Base-by-base conservation (phyloP, 2,888 invertebrate species). In the Julus scandinavius region DNA sequence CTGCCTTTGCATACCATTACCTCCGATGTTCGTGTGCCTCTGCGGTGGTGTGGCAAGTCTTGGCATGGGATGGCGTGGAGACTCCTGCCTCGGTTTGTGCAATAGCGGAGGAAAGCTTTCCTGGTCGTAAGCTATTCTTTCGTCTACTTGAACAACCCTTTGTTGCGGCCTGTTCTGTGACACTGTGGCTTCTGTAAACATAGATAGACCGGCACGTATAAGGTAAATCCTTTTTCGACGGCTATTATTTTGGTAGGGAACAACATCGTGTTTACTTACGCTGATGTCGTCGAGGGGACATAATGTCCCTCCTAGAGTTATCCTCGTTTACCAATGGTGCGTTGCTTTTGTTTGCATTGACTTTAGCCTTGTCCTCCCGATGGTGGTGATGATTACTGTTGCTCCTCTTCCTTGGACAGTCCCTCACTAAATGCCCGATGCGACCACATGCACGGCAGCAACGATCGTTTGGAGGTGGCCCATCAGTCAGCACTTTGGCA, bases 391-490 rank as follows among this genome's bases (percentile, higher is more conserved):
- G 49, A 20, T 49, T 85, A 41, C 54, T 87, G 20, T 54, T 58
- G n/a, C 80, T 41, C 49, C 20, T 89, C 87, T 88, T 90, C 84
- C 90, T 89, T 0, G 92, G 92, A 89, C 94, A 94, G 80, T 93
- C 93, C 88, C 92, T 92, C 6, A 92, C 92, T 89, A 93, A 92
- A 90, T 94, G 94, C 4, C 94, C 94, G 89, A 94, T 94, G 90
- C 93, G 93, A 87, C 93, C 93, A 91, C 94, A 94, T 20, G 92
- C 91, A 29, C 93, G 91, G 90, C 94, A 94, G 40, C 93, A 93
- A 45, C 94, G 91, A 90, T 93, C 93, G 90, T 93, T 93, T 0
- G 94, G 94, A 2, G 93, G 93, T 29, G 91, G 91, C 90, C 92
- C 92, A 63, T 92, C 92, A 20, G 92, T 92, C 89, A 93, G 90